These are phyloP conservation scores for Cecidostiba fungosa DNA, from an alignment of 2,888 invertebrate genomes.

Conservation along the genomic window DNA sequence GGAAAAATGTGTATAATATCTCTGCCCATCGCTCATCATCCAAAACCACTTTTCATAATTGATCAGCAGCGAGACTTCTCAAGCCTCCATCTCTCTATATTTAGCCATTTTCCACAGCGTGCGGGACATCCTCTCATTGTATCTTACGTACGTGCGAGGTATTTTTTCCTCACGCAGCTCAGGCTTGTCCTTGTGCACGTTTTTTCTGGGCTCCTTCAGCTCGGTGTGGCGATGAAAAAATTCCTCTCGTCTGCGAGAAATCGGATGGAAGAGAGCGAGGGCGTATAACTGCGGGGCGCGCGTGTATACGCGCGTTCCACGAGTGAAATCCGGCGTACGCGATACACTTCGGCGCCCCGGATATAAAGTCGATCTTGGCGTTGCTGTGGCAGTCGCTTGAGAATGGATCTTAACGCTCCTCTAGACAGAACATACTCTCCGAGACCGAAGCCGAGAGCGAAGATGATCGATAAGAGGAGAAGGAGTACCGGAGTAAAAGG, in stretches of 20 bases:
- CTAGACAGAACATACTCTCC: not conserved
- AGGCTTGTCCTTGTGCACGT: not conserved
- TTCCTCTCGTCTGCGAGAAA: slow-evolving; percentile 46
- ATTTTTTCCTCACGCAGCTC: not conserved
- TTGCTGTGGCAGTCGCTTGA: not conserved
- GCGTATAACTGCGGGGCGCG: not conserved
- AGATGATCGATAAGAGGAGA: not conserved
- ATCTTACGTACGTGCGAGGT: not conserved
- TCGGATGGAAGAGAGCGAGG: slow-evolving; percentile 26
- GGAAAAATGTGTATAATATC: not conserved
- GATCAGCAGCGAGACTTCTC: slow-evolving; percentile 14
- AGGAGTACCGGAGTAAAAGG: too few relatives aligned
- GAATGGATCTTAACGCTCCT: slow-evolving; percentile 23
- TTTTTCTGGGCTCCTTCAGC: not conserved
- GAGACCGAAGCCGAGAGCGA: not conserved
- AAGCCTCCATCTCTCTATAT: not conserved
- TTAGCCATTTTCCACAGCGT: too few relatives aligned
- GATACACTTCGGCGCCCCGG: slow-evolving; percentile 41
- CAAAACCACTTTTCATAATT: slow-evolving; percentile 36
- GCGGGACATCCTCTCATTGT: not conserved
- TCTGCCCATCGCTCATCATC: not conserved
- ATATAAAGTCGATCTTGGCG: slow-evolving; percentile 37
- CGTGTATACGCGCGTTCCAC: slow-evolving; percentile 1
- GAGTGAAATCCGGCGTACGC: slow-evolving; percentile 45
- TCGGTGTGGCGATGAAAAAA: not conserved